These are phyloP conservation scores for Lingula anatina DNA, from an alignment of 2,888 invertebrate species.

Conservation along the genomic window DNA sequence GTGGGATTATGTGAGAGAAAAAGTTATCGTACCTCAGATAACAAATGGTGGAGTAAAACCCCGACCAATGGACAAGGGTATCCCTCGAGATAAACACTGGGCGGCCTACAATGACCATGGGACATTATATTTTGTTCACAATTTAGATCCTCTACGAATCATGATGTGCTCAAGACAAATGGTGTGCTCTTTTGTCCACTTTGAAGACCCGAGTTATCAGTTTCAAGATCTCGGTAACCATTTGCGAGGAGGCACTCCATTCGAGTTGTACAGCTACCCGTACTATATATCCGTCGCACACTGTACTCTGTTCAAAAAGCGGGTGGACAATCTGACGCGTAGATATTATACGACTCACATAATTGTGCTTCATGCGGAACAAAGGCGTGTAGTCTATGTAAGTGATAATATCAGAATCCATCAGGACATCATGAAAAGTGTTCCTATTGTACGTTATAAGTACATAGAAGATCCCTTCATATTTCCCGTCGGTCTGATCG, in stretches of 20 bases:
- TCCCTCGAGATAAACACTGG: conserved; percentile 1
- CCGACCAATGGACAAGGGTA: neutral
- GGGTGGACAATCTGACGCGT: neutral
- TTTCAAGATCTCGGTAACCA: neutral
- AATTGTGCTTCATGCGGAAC: neutral
- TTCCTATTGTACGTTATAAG: neutral
- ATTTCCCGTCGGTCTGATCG: conserved; percentile 1
- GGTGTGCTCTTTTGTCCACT: neutral
- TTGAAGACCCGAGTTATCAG: neutral
- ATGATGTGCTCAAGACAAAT: neutral
- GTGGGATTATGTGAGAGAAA: neutral
- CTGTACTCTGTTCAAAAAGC: neutral
- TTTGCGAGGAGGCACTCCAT: conserved; percentile 1
- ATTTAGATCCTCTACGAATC: conserved; percentile 1
- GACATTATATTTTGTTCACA: neutral
- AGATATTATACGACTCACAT: neutral
- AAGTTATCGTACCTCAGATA: neutral
- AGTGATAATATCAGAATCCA: neutral
- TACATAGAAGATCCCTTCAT: conserved; percentile 1
- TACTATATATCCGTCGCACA: neutral
- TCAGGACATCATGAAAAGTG: neutral
- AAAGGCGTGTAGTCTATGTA: neutral
- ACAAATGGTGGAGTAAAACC: neutral
- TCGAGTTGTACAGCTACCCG: neutral
- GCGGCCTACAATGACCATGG: neutral